Conservation (phyloP, 2,797 vertebrate species). For the Leuciscus waleckii region DNA sequence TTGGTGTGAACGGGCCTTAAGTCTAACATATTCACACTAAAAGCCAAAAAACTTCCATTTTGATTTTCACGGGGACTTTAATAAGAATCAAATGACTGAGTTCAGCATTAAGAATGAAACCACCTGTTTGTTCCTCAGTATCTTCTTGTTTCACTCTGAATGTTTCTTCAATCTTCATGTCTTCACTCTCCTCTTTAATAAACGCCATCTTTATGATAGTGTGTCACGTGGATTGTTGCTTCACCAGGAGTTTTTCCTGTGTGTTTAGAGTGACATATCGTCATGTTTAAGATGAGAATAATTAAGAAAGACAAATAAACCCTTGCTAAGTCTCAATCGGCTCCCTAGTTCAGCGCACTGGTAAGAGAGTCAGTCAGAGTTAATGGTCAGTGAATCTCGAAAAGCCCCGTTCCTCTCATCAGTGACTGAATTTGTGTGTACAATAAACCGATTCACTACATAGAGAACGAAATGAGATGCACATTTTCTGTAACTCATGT, state of each 20-base stretch:
- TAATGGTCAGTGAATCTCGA: background rate
- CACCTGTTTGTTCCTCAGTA: too few species aligned
- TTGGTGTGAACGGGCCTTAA: too few species aligned
- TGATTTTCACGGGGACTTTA: too few species aligned
- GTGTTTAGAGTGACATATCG: too few species aligned
- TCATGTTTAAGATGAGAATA: background rate
- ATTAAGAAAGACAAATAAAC: background rate
- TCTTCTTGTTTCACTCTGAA: too few species aligned
- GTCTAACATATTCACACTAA: too few species aligned
- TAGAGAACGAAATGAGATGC: background rate
- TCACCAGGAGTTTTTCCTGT: background rate
- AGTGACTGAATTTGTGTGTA: accelerated
- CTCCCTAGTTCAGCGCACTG: background rate
- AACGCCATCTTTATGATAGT: background rate
- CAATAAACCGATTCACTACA: background rate
- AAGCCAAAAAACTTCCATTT: too few species aligned
- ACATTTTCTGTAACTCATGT: background rate
- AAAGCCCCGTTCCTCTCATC: background rate
- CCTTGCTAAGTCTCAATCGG: background rate
- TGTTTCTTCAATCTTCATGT: background rate
- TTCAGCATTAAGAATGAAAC: too few species aligned
- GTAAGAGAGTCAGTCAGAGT: too few species aligned
- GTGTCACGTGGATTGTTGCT: background rate
- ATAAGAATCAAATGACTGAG: too few species aligned
- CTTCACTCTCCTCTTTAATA: background rate